phyloP scores from a whole-genome alignment of 2,113 vertebrate genomes.

The Nannospalax galili region DNA sequence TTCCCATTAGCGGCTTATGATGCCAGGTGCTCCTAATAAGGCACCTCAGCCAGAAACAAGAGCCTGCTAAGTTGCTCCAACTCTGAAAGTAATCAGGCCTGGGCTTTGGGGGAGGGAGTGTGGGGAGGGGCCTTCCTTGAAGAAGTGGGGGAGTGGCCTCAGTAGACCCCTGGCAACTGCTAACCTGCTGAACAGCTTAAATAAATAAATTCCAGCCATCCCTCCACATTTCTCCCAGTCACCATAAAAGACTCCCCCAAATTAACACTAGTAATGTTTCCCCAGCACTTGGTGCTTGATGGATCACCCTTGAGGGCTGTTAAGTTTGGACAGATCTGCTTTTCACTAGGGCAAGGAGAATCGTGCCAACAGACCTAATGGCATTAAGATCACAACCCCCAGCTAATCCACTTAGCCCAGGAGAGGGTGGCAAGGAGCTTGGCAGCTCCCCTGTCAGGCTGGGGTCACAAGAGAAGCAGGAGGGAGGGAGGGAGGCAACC shows the following conservation, averaged over 20 bases:
- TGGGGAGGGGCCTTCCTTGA: slow-evolving; percentile 42
- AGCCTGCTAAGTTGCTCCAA: slow-evolving; percentile 84
- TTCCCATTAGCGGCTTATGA: slow-evolving; percentile 90
- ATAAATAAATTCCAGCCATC: slow-evolving; percentile 66
- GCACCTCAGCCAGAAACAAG: slow-evolving; percentile 88
- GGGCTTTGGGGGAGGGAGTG: slow-evolving; percentile 53
- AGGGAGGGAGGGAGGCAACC: background rate
- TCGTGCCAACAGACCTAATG: slow-evolving; percentile 80
- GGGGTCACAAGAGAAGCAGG: slow-evolving; percentile 33
- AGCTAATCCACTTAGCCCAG: slow-evolving; percentile 73
- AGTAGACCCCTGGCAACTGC: slow-evolving; percentile 15
- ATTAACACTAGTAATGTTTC: slow-evolving; percentile 81
- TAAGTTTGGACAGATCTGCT: slow-evolving; percentile 80
- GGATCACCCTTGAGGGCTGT: slow-evolving; percentile 81
- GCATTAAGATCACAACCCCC: slow-evolving; percentile 66
- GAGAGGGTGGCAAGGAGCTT: slow-evolving; percentile 40
- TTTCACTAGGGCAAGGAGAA: slow-evolving; percentile 75
- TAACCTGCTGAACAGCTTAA: slow-evolving; percentile 69
- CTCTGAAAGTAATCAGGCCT: slow-evolving; percentile 89
- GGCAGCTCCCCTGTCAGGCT: background rate
- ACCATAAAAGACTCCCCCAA: slow-evolving; percentile 77
- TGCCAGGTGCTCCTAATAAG: slow-evolving; percentile 95
- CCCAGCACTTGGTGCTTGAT: slow-evolving; percentile 74
- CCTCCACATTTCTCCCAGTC: slow-evolving; percentile 50
- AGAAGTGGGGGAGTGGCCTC: background rate